phyloP scores from a whole-genome alignment of 2,113 vertebrate species.

The Neotoma lepida region DNA sequence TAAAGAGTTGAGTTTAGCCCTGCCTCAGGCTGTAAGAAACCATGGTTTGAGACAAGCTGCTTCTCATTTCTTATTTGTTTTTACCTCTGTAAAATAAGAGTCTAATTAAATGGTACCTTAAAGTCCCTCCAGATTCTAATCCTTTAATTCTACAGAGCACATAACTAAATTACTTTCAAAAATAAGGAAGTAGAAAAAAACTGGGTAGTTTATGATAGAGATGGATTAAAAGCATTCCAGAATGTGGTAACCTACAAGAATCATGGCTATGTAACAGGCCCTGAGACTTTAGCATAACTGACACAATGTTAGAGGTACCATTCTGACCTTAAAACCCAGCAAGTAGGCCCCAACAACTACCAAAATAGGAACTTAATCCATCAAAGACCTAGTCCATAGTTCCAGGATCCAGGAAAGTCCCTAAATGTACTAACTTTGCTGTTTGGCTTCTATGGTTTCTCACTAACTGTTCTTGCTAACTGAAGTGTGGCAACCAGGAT shows the following conservation, averaged over 20 bases:
- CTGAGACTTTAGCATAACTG: not conserved
- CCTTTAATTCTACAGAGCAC: not conserved
- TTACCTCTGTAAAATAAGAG: constrained; percentile 7
- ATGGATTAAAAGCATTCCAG: constrained; percentile 27
- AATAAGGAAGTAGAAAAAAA: not conserved
- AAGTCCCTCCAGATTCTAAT: not conserved
- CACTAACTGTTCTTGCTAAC: not conserved
- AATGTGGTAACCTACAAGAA: not conserved
- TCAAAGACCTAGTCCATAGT: not conserved
- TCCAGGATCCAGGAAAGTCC: not conserved
- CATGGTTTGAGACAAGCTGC: not conserved
- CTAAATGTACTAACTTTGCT: not conserved
- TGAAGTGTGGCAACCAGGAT: not conserved
- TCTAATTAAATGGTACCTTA: not conserved
- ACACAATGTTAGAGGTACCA: not conserved
- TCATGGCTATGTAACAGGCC: not conserved
- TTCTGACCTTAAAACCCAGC: not conserved
- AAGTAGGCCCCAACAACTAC: not conserved
- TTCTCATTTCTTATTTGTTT: constrained; percentile 13
- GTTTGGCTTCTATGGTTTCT: not conserved
- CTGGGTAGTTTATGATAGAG: not conserved
- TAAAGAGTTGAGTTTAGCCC: not conserved
- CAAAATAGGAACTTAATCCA: not conserved
- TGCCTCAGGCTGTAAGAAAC: not conserved
- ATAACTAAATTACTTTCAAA: not conserved